Evolutionary conservation across 2,888 invertebrate species (phyloP), one percentile per base, ranked within the genome.

Genomic region (Bellardia bayeri): DNA sequence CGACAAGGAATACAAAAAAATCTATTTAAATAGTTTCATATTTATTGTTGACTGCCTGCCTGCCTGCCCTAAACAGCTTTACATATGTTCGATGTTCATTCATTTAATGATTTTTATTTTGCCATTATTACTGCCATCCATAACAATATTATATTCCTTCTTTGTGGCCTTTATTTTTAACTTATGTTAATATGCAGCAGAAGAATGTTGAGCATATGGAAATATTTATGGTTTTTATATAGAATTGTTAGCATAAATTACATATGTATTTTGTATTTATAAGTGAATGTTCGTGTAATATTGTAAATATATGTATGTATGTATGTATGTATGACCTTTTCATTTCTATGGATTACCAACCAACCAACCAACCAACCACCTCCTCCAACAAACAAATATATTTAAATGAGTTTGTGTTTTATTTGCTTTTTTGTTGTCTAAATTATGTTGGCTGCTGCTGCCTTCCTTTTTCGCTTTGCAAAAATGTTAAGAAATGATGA

Each of bases 221-320:
- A 61, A 74, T 58, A 11, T 61, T 33, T 61, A 74, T 4, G 37
- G 4, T 74, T 58, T 74, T 14, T 42, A 14, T 9, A 2, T 5
- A 30, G 42, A 58, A 58, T 58, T 58, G 40, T 72, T 9, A 58
- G 58, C 74, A 42, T 74, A 74, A 42, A 54, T 45, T 49, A n/a
- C n/a, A n/a, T n/a, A 69, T 58, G 30, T 68, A 14, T 30, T 6
- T 58, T 4, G 30, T 45, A 13, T 45, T 45, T 13, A 14, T 7
- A 13, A 33, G 14, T 5, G 6, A 30, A 11, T 40, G 37, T 56
- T 16, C 23, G 56, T 56, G 5, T 30, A 49, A 33, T 23, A 4
- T 49, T 49, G 51, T 2, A 51, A 37, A 69, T 45, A 11, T 23
- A 23, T 23, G 23, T 23, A 23, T 45, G 11, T 23, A 23, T 23